phyloP scores from a whole-genome alignment of 2,888 invertebrate genomes.

The Pasiphila rectangulata region DNA sequence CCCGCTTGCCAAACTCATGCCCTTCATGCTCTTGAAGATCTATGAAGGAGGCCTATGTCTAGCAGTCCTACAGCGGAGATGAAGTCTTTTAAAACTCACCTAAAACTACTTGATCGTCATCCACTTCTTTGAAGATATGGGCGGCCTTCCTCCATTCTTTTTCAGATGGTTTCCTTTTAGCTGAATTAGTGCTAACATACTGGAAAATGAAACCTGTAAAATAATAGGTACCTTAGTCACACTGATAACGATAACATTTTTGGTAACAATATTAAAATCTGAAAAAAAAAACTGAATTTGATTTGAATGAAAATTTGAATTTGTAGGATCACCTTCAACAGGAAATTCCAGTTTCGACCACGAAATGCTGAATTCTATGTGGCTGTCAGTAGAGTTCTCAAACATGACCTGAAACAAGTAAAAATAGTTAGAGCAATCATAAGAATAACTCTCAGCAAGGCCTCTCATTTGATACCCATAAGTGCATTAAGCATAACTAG shows the following conservation, averaged over 20 bases:
- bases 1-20: too few species aligned
- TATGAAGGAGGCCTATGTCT: too few species aligned
- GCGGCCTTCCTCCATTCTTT: slow-evolving; percentile 10
- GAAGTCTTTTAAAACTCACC: too few species aligned
- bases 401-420: slow-evolving; percentile 40
- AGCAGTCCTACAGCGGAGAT: too few species aligned
- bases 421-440: too few species aligned
- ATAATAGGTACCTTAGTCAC: not conserved
- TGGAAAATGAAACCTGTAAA: slow-evolving; percentile 13
- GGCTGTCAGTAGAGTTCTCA: slow-evolving; percentile 27
- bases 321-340: slow-evolving; percentile 46
- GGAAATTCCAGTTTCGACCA: slow-evolving; percentile 52
- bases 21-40: too few species aligned
- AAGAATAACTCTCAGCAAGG: too few species aligned
- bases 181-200: slow-evolving; percentile 6
- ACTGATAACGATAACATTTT: not conserved
- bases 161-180: slow-evolving; percentile 13
- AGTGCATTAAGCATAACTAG: too few species aligned
- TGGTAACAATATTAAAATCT: too few species aligned
- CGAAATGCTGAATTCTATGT: slow-evolving; percentile 41
- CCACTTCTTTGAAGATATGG: not conserved
- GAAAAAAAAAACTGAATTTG: too few species aligned
- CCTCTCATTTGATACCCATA: too few species aligned
- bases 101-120: slow-evolving; percentile 2
- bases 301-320: too few species aligned